Percentiles rank a stretch among this genome's conserved stretches.
phyloP scores from a whole-genome alignment of 2,888 invertebrate species.

The Palloptera scutellata region DNA sequence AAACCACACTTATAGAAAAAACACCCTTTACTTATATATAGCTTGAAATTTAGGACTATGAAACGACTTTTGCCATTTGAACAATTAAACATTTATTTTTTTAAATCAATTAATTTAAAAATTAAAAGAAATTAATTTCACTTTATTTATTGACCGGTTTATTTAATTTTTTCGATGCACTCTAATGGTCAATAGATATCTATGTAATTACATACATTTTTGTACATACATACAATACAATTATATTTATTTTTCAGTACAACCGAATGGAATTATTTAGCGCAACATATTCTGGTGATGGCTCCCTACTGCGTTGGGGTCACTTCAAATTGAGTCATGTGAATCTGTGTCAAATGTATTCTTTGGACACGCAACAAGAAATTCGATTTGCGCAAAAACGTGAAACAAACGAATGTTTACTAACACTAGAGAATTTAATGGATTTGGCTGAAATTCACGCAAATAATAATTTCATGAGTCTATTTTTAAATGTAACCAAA shows the following conservation, averaged over 20 bases:
- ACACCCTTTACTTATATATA: too few relatives aligned
- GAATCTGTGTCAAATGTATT: constrained; percentile 51
- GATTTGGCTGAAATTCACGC: constrained; percentile 49
- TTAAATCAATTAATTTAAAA: too few relatives aligned
- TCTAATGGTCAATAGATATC: not conserved
- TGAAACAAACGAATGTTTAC: constrained; percentile 46
- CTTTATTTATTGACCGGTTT: too few relatives aligned
- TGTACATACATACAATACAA: not conserved
- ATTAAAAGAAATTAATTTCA: too few relatives aligned
- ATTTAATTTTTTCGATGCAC: constrained; percentile 13
- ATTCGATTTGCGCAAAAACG: constrained; percentile 38
- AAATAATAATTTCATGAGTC: constrained; percentile 52
- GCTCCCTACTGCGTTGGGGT: constrained; percentile 53
- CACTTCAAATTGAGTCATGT: constrained; percentile 48
- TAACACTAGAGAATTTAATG: constrained; percentile 57
- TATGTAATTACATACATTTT: not conserved
- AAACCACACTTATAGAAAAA: too few relatives aligned
- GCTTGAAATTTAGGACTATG: too few relatives aligned
- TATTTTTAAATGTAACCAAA: constrained; percentile 59
- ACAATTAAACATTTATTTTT: too few relatives aligned
- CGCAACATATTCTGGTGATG: constrained; percentile 49
- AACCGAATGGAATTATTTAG: constrained; percentile 43
- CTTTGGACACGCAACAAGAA: constrained; percentile 25
- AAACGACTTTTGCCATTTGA: too few relatives aligned
- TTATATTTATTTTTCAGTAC: constrained; percentile 31